phyloP scores from a whole-genome alignment of 2,888 invertebrate genomes.

The Erebia epiphron region DNA sequence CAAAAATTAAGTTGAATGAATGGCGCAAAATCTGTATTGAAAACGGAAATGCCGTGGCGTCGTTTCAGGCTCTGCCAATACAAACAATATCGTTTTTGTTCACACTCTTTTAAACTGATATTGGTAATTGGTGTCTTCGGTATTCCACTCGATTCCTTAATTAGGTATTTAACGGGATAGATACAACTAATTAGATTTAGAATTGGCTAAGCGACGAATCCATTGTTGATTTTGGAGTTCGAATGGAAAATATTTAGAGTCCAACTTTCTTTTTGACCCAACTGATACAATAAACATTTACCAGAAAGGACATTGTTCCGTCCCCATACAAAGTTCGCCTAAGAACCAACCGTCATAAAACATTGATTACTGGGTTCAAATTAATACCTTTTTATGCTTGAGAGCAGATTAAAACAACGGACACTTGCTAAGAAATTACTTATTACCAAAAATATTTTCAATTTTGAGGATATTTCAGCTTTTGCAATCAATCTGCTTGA shows the following conservation, averaged over 20 bases:
- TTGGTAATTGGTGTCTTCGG: conserved; percentile 7
- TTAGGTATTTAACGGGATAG: conserved; percentile 3
- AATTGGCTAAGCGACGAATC: conserved; percentile 5
- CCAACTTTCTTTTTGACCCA: background rate
- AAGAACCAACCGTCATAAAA: too few relatives aligned
- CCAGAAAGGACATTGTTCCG: too few relatives aligned
- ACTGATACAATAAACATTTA: too few relatives aligned
- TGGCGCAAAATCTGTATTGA: background rate
- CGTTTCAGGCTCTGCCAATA: conserved; percentile 13
- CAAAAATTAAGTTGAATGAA: background rate
- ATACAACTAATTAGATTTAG: conserved; percentile 16
- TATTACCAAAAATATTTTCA: too few relatives aligned
- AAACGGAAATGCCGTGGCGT: conserved; percentile 17
- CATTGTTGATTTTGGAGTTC: conserved; percentile 14
- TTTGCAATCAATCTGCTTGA: too few relatives aligned
- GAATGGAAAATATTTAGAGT: background rate
- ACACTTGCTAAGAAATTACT: too few relatives aligned
- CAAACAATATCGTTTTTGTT: conserved; percentile 23
- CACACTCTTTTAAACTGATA: conserved; percentile 16
- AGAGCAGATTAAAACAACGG: too few relatives aligned
- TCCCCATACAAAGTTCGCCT: too few relatives aligned
- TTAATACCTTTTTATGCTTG: too few relatives aligned
- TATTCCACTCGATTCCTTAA: conserved; percentile 5
- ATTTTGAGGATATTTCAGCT: too few relatives aligned
- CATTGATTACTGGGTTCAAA: too few relatives aligned